phyloP scores from a whole-genome alignment of 2,113 vertebrate genomes.

The Corythaeola cristata region DNA sequence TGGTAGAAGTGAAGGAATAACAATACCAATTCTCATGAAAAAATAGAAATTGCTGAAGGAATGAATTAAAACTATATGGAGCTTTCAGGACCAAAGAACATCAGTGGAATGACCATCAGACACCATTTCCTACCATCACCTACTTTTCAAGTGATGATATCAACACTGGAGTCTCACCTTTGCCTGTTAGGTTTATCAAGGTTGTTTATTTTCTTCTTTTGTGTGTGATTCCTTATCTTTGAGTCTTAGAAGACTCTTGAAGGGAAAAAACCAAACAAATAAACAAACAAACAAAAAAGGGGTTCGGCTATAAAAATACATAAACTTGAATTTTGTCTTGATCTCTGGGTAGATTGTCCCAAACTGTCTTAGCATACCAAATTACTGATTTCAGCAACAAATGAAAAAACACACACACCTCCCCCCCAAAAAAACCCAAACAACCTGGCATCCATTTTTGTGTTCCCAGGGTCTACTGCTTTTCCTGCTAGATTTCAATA shows the following conservation, averaged over 20 bases:
- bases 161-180: not conserved
- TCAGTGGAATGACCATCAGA: not conserved
- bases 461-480: not conserved
- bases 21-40: not conserved
- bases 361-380: not conserved
- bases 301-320: not conserved
- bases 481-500: not conserved
- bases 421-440: not conserved
- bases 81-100: not conserved
- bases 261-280: not conserved
- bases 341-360: not conserved
- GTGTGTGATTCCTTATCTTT: not conserved
- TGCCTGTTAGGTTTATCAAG: not conserved
- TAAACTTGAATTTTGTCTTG: not conserved
- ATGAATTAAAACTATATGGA: not conserved
- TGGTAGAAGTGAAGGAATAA: not conserved
- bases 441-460: not conserved
- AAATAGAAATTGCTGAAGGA: not conserved
- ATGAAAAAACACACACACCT: not conserved
- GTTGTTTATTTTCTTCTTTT: not conserved
- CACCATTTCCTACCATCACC: not conserved
- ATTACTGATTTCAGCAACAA: not conserved
- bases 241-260: not conserved
- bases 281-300: not conserved
- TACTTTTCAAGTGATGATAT: not conserved